Evolutionary conservation across 2,797 vertebrate species (phyloP).

Genomic region (Rhynchotus rufescens): DNA sequence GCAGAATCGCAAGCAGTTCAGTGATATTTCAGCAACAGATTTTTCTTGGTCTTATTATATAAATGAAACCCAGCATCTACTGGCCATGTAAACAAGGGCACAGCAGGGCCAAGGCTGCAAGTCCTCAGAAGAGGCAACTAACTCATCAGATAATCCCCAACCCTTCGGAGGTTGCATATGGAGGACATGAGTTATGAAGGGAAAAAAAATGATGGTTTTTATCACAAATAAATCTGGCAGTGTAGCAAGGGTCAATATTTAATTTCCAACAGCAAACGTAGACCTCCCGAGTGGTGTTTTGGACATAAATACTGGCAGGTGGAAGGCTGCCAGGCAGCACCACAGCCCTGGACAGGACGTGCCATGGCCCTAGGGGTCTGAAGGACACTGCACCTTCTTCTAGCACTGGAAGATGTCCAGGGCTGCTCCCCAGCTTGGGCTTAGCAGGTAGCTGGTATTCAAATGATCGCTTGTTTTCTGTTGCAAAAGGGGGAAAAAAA

Average conservation of each 20-base stretch:
- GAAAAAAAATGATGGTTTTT: not conserved
- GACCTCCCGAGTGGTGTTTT: not conserved
- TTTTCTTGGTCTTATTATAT: not conserved
- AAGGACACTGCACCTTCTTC: accelerated
- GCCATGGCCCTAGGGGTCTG: not conserved
- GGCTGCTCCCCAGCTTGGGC: accelerated
- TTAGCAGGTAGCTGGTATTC: not conserved
- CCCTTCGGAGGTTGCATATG: accelerated
- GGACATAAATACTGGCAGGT: accelerated
- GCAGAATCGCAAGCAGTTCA: not conserved
- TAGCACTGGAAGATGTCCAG: not conserved
- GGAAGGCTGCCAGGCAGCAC: not conserved
- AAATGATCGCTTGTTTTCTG: accelerated
- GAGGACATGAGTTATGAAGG: not conserved
- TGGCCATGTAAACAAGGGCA: not conserved
- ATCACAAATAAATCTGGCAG: not conserved
- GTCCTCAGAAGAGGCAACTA: not conserved
- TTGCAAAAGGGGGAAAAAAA: accelerated
- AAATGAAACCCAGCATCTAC: not conserved
- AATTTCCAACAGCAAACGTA: not conserved
- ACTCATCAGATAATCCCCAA: not conserved
- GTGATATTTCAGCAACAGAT: not conserved
- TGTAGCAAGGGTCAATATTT: not conserved
- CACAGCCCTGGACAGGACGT: not conserved
- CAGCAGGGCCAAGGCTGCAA: not conserved